These are phyloP conservation scores for Panagrolaimus sp. DNA, from an alignment of 1,140 invertebrate species.

Conservation along the genomic window DNA sequence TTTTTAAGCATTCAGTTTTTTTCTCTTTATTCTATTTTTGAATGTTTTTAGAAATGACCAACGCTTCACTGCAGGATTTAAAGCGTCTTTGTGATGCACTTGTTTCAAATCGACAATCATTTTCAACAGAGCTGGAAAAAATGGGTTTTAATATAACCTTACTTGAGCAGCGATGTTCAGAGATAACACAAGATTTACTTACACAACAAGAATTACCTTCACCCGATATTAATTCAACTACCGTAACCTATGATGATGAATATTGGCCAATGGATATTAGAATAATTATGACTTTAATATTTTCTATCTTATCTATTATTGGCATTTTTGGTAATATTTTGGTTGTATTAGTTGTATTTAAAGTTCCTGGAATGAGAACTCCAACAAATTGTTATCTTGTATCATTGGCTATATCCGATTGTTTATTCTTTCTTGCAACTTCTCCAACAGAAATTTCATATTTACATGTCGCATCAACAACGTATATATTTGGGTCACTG, in stretches of 20 bases:
- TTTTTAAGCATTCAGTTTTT: neutral
- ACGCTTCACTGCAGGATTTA: neutral
- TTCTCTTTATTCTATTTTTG: neutral
- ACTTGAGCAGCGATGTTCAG: neutral
- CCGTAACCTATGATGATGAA: constrained; percentile 20
- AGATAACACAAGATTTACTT: neutral
- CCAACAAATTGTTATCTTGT: constrained; percentile 68
- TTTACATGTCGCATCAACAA: constrained; percentile 64
- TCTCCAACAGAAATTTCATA: constrained; percentile 65
- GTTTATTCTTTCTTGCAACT: constrained; percentile 64
- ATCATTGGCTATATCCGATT: constrained; percentile 65
- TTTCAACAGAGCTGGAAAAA: neutral
- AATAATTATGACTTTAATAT: constrained; percentile 64
- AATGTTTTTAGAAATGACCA: constrained; percentile 9
- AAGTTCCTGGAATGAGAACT: constrained; percentile 59
- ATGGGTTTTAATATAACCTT: neutral
- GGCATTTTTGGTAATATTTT: constrained; percentile 64
- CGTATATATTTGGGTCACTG: constrained; percentile 65
- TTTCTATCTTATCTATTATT: constrained; percentile 63
- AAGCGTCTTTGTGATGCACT: neutral
- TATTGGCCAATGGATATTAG: constrained; percentile 32
- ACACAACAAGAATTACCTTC: neutral
- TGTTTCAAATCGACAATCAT: neutral
- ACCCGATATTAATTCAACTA: neutral
- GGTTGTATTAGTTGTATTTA: constrained; percentile 59